These are phyloP conservation scores for Cervus canadensis DNA, from an alignment of 2,113 vertebrate species.

Conservation along the genomic window DNA sequence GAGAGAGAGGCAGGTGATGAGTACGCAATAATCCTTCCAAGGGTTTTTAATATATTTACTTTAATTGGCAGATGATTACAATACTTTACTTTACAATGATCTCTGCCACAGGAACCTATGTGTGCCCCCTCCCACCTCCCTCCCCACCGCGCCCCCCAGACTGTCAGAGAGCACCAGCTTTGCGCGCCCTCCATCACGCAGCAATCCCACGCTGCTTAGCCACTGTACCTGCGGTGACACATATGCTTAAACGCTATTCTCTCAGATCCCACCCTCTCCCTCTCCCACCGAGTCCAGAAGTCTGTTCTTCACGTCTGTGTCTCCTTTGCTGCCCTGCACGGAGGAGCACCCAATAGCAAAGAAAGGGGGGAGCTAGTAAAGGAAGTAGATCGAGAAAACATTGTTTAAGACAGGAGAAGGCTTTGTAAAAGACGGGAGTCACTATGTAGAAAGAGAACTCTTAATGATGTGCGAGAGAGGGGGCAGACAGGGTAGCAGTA, in stretches of 20 bases:
- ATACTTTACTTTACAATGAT: not conserved
- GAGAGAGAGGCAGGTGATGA: not conserved
- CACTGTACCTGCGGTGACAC: fast-evolving
- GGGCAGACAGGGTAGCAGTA: not conserved
- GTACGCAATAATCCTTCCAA: not conserved
- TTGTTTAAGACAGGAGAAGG: not conserved
- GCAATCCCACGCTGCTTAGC: not conserved
- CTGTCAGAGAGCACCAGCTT: not conserved
- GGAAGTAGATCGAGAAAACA: not conserved
- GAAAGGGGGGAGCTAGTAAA: not conserved
- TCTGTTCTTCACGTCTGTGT: not conserved
- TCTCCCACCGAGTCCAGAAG: not conserved
- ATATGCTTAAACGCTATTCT: not conserved
- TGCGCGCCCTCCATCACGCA: not conserved
- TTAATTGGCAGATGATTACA: not conserved
- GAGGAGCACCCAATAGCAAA: not conserved
- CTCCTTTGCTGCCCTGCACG: not conserved
- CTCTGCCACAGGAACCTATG: not conserved
- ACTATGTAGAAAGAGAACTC: not conserved
- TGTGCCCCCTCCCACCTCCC: no score
- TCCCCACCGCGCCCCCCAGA: fast-evolving
- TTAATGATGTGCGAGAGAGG: not conserved
- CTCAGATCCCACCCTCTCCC: not conserved
- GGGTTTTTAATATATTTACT: not conserved
- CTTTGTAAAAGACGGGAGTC: not conserved